Evolutionary conservation across 2,888 invertebrate species (phyloP), one percentile per base, ranked within the genome.

Genomic region (Philereme vetulata): DNA sequence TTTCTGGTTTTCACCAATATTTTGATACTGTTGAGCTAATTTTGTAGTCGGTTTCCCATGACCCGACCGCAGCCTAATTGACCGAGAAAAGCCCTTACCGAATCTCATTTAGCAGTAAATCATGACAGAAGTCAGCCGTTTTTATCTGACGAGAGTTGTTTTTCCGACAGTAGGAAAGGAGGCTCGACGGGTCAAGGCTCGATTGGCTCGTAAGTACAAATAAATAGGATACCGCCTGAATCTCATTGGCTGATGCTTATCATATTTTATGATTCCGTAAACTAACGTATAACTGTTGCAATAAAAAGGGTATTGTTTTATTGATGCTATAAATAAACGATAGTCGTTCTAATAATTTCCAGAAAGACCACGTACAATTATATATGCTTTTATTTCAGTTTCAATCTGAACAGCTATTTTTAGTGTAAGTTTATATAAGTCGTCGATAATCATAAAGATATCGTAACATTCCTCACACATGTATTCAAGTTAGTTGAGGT

Each of bases 181-280:
- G 56, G 46, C 44, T 74, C 74, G 72, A 66, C 70, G 69, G 72
- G 62, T 62, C 62, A 62, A 62, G 78, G 88, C 85, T 84, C 81
- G 74, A 78, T 81, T 80, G 75, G 75, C 77, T 86, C 88, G 84
- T 88, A 88, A 90, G 88, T 88, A 88, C 85, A 83, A 87, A 86
- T 86, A 88, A 86, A 88, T 86, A 81, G 82, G 82, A 82, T 80
- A 80, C 81, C 78, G 80, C 74, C 83, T 80, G 86, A 84, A 84
- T 85, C 82, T 84, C 83, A 82, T 86, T 85, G 83, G 74, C 75
- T 74, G 86, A 87, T 88, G 79, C 81, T 87, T 88, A 89, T 89
- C 88, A 86, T 88, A 85, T 86, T 88, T 90, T 88, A 88, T 85
- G 80, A 77, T 82, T 83, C 75, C 77, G 81, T 84, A 82, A 85